Evolutionary conservation across 2,888 invertebrate species (phyloP).

Genomic region (Sepioteuthis lessoniana): DNA sequence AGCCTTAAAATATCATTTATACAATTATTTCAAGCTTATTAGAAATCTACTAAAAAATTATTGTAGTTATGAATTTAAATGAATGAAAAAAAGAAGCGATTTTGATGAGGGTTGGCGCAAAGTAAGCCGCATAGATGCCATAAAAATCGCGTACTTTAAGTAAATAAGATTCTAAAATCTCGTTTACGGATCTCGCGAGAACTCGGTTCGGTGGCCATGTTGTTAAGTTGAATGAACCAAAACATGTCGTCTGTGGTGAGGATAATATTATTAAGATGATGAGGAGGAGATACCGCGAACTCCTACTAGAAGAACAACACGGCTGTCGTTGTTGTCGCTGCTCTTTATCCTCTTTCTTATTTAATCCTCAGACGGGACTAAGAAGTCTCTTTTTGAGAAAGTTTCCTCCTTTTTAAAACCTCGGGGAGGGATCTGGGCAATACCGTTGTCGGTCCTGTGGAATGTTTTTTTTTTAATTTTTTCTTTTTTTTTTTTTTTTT

Average conservation of each 20-base stretch:
- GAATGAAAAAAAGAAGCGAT: no score
- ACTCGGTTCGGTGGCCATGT: constrained; percentile 7
- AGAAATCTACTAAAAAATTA: no score
- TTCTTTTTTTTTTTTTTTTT: no score
- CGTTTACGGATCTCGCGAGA: constrained; percentile 45
- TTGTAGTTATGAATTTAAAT: no score
- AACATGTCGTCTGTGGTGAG: constrained; percentile 45
- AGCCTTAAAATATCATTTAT: no score
- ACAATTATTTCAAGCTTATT: no score
- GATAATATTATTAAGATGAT: background rate
- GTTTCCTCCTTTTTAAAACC: background rate
- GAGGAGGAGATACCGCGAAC: background rate
- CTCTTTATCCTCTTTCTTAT: background rate
- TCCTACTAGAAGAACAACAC: constrained; percentile 5
- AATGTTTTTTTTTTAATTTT: no score
- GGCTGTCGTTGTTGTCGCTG: background rate
- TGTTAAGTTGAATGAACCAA: constrained; percentile 10
- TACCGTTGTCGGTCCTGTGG: background rate
- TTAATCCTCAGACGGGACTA: background rate
- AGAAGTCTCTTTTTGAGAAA: background rate
- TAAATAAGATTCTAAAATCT: background rate
- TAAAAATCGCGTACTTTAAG: no score
- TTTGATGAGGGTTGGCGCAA: no score
- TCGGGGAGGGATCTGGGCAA: background rate
- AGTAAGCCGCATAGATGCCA: no score